Evolutionary conservation across 2,113 vertebrate genomes (phyloP).

Genomic region (Pardalotus punctatus): DNA sequence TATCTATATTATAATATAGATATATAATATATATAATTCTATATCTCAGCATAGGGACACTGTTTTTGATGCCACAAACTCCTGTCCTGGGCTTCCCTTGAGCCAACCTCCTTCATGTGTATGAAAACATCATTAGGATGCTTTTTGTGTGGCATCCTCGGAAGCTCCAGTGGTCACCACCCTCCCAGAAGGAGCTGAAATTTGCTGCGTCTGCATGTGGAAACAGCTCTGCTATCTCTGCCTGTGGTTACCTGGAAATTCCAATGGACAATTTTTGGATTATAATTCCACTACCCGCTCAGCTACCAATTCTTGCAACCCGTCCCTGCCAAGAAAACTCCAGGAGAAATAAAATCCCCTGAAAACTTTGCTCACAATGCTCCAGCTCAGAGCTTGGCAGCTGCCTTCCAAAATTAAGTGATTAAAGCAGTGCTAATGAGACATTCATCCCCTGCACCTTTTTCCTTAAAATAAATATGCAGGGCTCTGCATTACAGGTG

Average conservation of each 20-base stretch:
- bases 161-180: background rate
- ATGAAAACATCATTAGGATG: background rate
- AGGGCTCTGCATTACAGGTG: background rate
- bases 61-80: background rate
- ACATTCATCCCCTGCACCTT: slow-evolving; percentile 22
- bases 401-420: slow-evolving; percentile 1
- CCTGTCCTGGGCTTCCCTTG: background rate
- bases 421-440: slow-evolving; percentile 40
- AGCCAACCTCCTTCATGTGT: background rate
- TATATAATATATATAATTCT: background rate
- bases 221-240: background rate
- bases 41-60: accelerated
- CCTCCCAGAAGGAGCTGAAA: background rate
- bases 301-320: background rate
- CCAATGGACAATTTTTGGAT: background rate
- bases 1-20: too few species aligned
- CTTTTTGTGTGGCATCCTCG: background rate
- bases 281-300: background rate
- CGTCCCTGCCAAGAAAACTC: slow-evolving; percentile 2
- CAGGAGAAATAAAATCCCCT: slow-evolving; percentile 10
- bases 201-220: background rate
- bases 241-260: slow-evolving; percentile 5
- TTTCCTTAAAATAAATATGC: background rate
- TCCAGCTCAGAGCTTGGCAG: background rate
- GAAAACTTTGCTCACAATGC: background rate